Conservation (phyloP, 2,888 invertebrate species). For the Apomyelois bistriatella region DNA sequence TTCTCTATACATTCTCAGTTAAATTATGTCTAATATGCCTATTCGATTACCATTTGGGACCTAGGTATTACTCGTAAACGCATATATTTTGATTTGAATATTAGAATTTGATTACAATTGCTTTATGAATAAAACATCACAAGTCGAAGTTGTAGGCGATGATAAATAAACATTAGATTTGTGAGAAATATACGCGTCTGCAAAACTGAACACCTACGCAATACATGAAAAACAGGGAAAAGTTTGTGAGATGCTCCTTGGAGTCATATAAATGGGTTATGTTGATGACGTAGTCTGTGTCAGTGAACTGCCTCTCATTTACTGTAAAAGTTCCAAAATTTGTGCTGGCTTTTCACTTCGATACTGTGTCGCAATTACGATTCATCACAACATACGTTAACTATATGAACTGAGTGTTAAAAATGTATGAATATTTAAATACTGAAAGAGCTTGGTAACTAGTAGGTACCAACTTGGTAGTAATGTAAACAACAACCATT, state of each 20-base stretch:
- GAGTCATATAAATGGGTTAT: neutral
- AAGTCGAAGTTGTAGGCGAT: neutral
- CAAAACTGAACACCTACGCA: slow-evolving; percentile 8
- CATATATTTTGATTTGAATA: no score
- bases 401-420: no score
- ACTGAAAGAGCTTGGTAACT: no score
- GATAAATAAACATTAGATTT: slow-evolving; percentile 7
- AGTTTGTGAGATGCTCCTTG: neutral
- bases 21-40: no score
- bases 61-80: no score
- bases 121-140: neutral
- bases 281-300: neutral
- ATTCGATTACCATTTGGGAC: no score
- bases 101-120: no score
- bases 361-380: neutral
- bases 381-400: neutral
- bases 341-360: neutral
- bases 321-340: neutral
- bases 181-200: neutral
- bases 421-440: no score
- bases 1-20: no score
- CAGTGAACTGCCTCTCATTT: neutral
- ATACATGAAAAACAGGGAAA: neutral
- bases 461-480: no score
- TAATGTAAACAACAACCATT: no score